Percentiles rank a stretch among this genome's conserved stretches.
phyloP scores from a whole-genome alignment of 2,888 invertebrate genomes.

The Drosophila meridionalis region DNA sequence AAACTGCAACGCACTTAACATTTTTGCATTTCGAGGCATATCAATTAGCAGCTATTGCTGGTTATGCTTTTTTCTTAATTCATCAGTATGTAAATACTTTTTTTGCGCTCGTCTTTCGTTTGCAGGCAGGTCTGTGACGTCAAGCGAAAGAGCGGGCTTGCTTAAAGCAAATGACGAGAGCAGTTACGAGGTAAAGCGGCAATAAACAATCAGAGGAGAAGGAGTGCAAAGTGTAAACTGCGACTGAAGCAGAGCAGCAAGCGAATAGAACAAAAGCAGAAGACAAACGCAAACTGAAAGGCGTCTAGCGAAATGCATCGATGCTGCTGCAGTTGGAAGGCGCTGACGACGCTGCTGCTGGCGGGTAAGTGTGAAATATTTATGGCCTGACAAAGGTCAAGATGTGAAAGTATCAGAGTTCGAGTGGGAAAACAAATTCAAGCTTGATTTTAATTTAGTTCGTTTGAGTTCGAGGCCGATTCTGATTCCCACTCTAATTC shows the following conservation, averaged over 20 bases:
- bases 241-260: constrained; percentile 5
- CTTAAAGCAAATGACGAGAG: constrained; percentile 15
- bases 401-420: constrained; percentile 8
- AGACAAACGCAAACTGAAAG: constrained; percentile 7
- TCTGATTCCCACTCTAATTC: neutral
- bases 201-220: neutral
- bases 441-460: neutral
- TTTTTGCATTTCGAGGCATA: constrained; percentile 16
- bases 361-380: constrained; percentile 56
- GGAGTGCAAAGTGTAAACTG: constrained; percentile 31
- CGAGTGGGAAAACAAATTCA: neutral
- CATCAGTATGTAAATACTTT: constrained; percentile 10
- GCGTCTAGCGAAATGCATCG: constrained; percentile 52
- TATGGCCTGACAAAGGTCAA: constrained; percentile 7
- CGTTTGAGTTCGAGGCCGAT: constrained; percentile 1
- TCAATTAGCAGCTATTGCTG: constrained; percentile 26
- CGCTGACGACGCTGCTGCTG: constrained; percentile 41
- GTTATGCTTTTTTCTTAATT: constrained; percentile 20
- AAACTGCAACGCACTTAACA: neutral
- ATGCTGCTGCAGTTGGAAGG: constrained; percentile 49
- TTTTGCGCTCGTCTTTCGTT: neutral
- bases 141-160: neutral
- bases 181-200: constrained; percentile 19
- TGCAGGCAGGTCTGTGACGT: constrained; percentile 8
- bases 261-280: constrained; percentile 11